Evolutionary conservation across 1,140 invertebrate genomes (phyloP), one percentile per base, ranked within the genome.

Genomic region (Drosophila parvula): DNA sequence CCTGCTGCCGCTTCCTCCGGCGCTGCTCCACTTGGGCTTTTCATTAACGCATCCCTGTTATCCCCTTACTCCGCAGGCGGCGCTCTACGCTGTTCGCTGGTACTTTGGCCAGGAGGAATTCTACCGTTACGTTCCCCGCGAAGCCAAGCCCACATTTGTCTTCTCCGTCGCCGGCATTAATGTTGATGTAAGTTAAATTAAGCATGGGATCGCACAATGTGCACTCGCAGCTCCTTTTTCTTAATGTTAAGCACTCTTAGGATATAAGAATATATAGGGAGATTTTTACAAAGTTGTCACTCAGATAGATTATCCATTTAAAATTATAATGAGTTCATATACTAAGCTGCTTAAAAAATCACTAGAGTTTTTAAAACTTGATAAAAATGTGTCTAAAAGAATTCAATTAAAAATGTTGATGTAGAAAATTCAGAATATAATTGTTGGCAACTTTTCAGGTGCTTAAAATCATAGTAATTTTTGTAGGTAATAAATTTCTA

Each of bases 21-120:
- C 58, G 34, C 63, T 55, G 51, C 51, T 55, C 60, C 81, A 67
- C 74, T 75, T 73, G 59, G 61, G 60, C 62, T 78, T 74, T 81
- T 82, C 70, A 81, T 88, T 86, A 79, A 79, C 70, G 79, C 74
- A 63, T 78, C 51, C 34, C 34, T 55, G 34, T 55, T 73, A 79
- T 65, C 47, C 65, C 55, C 64, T 67, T 63, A 64, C 40, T 69
- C 76, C 75, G 28, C 93, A 94, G 38, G 95, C 94, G 22, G 92
- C 94, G 9, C 94, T 98, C 4, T 97, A 98, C 91, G 95, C 96
- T 2, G 95, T 97, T 75, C 95, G 96, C 92, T 97, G 96, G 96
- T 97, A 97, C 92, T 94, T 95, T 50, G 94, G 95, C 43, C 95
- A 95, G 45, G 93, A 94, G 18, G 96, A 98, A 92, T 98, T 98